Evolutionary conservation across 2,888 invertebrate species (phyloP).

Genomic region (Salpingus planirostris): DNA sequence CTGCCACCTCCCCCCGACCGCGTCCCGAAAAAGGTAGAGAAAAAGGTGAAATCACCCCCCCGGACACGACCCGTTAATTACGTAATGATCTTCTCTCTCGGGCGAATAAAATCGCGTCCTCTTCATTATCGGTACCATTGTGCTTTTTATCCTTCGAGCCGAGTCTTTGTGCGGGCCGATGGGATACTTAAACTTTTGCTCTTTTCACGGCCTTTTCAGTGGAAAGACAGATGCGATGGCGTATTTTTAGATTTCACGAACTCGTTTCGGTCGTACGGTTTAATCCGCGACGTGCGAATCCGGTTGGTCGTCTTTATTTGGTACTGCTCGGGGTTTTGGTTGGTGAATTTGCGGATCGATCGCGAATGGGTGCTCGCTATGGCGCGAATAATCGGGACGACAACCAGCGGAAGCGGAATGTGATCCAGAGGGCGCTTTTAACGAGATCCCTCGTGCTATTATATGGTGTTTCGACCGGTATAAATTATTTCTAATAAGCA

Average conservation of each 20-base stretch:
- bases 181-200: constrained; percentile 15
- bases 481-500: no score
- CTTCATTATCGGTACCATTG: constrained; percentile 19
- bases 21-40: not conserved
- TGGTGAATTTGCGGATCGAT: not conserved
- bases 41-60: no score
- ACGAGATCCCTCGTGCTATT: no score
- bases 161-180: constrained; percentile 20
- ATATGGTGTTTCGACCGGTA: no score
- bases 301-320: constrained; percentile 12
- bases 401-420: no score
- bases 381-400: no score
- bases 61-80: no score
- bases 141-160: no score
- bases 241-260: constrained; percentile 5
- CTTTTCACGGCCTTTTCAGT: constrained; percentile 9
- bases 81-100: no score
- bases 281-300: constrained; percentile 11
- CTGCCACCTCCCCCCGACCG: constrained; percentile 16
- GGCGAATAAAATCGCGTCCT: constrained; percentile 5
- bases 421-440: no score
- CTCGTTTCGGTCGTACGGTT: constrained; percentile 2
- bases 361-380: no score
- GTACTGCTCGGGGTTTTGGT: no score
- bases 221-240: constrained; percentile 10